These are phyloP conservation scores for Tragelaphus imberbis DNA, from an alignment of 2,113 vertebrate genomes.

Conservation along the genomic window DNA sequence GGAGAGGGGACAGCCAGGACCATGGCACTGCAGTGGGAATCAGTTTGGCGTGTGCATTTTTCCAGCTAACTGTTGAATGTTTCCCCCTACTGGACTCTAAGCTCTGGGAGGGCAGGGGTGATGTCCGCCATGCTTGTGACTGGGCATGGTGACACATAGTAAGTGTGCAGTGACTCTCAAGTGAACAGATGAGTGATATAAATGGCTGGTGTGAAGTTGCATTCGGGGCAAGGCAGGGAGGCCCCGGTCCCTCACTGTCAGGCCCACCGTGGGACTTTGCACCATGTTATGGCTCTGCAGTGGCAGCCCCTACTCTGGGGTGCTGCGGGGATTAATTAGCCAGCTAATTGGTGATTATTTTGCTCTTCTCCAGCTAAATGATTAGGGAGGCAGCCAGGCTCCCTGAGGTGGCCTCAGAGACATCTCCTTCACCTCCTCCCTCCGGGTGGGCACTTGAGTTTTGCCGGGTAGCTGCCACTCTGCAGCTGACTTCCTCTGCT, in stretches of 20 bases:
- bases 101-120: background rate
- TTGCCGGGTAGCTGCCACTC: background rate
- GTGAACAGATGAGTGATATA: background rate
- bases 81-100: background rate
- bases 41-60: accelerated
- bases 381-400: background rate
- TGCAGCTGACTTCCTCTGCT: background rate
- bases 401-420: background rate
- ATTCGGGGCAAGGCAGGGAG: background rate
- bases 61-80: background rate
- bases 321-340: background rate
- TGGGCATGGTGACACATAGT: background rate
- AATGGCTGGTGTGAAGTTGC: background rate
- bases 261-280: background rate
- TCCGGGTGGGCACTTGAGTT: background rate
- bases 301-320: background rate
- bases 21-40: no score
- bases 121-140: accelerated
- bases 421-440: background rate
- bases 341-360: background rate
- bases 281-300: accelerated
- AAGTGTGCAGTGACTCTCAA: background rate
- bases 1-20: background rate
- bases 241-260: background rate
- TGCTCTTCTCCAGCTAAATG: conserved; percentile 23